phyloP scores from a whole-genome alignment of 2,797 vertebrate genomes.

The Tarsius wallacei region DNA sequence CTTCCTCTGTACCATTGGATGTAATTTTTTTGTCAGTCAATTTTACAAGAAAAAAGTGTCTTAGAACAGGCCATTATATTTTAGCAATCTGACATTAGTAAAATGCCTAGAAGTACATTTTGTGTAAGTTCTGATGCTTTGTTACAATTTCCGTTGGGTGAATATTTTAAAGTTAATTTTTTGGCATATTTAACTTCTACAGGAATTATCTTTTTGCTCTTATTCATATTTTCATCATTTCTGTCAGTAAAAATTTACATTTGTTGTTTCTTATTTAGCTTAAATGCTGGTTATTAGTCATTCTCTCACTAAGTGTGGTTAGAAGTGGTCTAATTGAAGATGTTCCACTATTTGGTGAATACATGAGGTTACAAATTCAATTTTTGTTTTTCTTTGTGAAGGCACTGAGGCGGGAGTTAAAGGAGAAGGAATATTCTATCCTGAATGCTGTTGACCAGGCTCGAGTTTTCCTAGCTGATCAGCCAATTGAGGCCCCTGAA shows the following conservation, averaged over 20 bases:
- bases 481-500: conserved; percentile 98
- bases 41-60: conserved; percentile 43
- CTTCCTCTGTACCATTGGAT: conserved; percentile 48
- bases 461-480: conserved; percentile 96
- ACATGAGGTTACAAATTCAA: conserved; percentile 41
- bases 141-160: background rate
- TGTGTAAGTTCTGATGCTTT: conserved; percentile 41
- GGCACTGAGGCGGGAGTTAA: conserved; percentile 95
- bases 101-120: conserved; percentile 27
- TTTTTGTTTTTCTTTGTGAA: conserved; percentile 88
- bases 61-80: conserved; percentile 17
- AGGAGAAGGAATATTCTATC: conserved; percentile 95
- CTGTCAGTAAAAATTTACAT: conserved; percentile 55
- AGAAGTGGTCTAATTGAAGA: conserved; percentile 49
- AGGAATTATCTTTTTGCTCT: conserved; percentile 1
- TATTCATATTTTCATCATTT: conserved; percentile 33
- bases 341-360: background rate
- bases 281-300: background rate
- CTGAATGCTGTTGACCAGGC: conserved; percentile 96
- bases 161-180: conserved; percentile 54
- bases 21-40: conserved; percentile 59
- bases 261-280: conserved; percentile 60
- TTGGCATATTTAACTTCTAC: conserved; percentile 60
- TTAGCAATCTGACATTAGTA: conserved; percentile 58
- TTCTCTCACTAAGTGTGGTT: background rate